Evolutionary conservation across 2,797 vertebrate genomes (phyloP).

Genomic region (Esox masquinongy): DNA sequence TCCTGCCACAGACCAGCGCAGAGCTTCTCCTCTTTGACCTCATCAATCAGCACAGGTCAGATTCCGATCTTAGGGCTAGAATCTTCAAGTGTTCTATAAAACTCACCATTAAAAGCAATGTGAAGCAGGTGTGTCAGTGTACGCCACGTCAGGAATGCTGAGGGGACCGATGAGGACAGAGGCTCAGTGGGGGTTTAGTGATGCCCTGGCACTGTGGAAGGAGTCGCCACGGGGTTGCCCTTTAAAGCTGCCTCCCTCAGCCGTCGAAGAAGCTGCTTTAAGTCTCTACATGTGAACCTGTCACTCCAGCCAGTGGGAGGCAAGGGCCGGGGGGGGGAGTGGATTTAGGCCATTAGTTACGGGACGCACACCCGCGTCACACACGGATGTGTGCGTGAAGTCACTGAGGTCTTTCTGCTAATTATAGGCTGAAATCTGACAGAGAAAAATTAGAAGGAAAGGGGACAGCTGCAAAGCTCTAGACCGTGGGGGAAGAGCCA

Average conservation of each 20-base stretch:
- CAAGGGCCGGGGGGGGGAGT: conserved; percentile 19
- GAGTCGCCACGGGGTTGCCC: conserved; percentile 59
- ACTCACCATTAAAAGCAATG: conserved; percentile 54
- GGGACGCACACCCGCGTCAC: conserved; percentile 69
- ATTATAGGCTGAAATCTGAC: conserved; percentile 92
- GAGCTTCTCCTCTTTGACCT: conserved; percentile 3
- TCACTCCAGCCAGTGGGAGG: conserved; percentile 68
- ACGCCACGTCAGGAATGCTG: conserved; percentile 57
- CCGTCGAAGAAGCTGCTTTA: conserved; percentile 65
- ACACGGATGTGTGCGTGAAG: conserved; percentile 68
- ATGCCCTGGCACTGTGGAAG: conserved; percentile 55
- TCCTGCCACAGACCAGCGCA: background rate
- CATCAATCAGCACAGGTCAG: conserved; percentile 6
- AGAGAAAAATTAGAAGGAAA: conserved; percentile 91
- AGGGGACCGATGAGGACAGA: conserved; percentile 12
- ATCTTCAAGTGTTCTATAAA: conserved; percentile 53
- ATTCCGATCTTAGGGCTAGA: conserved; percentile 25
- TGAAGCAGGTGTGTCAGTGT: conserved; percentile 60
- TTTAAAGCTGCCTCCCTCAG: conserved; percentile 55
- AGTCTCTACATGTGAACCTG: conserved; percentile 82
- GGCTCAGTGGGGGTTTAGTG: background rate
- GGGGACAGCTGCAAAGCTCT: conserved; percentile 83
- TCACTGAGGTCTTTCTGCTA: conserved; percentile 84
- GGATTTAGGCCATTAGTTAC: conserved; percentile 82
- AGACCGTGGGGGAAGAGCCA: conserved; percentile 42